Base-by-base conservation (phyloP, 2,888 invertebrate species). In the Protophormia terraenovae region DNA sequence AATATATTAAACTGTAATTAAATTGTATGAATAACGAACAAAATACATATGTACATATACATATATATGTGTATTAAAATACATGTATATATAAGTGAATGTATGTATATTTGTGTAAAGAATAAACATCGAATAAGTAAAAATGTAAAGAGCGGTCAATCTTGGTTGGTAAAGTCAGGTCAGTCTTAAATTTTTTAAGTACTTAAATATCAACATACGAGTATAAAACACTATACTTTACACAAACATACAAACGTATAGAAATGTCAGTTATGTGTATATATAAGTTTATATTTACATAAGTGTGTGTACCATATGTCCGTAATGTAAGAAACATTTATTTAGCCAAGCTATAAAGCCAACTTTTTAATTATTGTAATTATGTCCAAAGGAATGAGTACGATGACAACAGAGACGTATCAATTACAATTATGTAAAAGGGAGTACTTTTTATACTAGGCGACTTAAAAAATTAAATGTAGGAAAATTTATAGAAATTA, bases 361-460 rank as follows among this genome's bases (percentile, higher is more conserved):
- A 69, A 67, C 47, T 64, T 77, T 82, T 82, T 66, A 83, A 77
- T 83, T 83, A 83, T 72, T 58, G 19, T 67, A 78, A 77, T 78
- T 73, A 78, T 58, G 41, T 22, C 19, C 22, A 60, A 53, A 47
- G 1, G 16, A 47, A 14, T 22, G 24, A 66, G 27, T 58, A 35
- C 10, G n/a, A n/a, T 6, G 22, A 38, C 6, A 58, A 19, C 66
- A 77, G 64, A 50, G 35, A 35, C 71, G 69, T 55, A 24, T 38
- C 19, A 7, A 38, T n/a, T 6, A 14, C 12, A n/a, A 35, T 1
- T 50, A 3, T 47, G 16, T n/a, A 22, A 22, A 41, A 41, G 10
- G 72, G 24, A 50, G n/a, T n/a, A n/a, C n/a, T n/a, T n/a, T n/a
- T n/a, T n/a, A n/a, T n/a, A n/a, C n/a, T n/a, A n/a, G n/a, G n/a